Evolutionary conservation across 2,888 invertebrate species (phyloP), one percentile per base, ranked within the genome.

Genomic region (Mystacides longicornis): DNA sequence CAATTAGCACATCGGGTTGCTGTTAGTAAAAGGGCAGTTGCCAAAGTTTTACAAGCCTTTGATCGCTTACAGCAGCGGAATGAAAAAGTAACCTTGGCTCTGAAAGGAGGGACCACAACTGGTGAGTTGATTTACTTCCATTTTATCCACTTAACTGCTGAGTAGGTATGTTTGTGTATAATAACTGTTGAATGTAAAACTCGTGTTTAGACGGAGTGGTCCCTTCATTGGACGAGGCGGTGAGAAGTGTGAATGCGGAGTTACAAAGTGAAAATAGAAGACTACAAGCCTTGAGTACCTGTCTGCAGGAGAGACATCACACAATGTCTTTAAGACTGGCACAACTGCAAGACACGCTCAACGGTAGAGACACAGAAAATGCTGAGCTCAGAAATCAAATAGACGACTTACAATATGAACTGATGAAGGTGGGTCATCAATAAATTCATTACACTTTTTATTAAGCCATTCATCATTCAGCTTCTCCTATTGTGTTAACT

Each of bases 311-410:
- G 73, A 86, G 88, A 63, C 93, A 96, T 68, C 96, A 96, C 67
- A 87, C 89, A 14, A 92, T 93, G 78, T 93, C 91, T 48, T 74
- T 96, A 20, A 88, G 93, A 72, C 88, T 92, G 72, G 87, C 93
- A 22, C 93, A 93, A 67, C 69, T 91, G 23, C 89, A 91, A 69
- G 93, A 95, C 67, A 87, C 89, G 0, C 81, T 93, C 51, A 91
- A 90, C 51, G 91, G 91, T 14, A 85, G 92, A 63, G 96, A 97
- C 72, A 96, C 96, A 0, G 90, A 95, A 74, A 90, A 87, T 59
- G 97, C 95, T 0, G 97, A 98, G 70, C 75, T 96, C 52, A 87
- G 92, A 69, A 97, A 96, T 71, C 93, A 96, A 75, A 88, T 96
- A 49, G 97, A 98, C 66, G 98, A 98, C 70, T 73, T 96, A 52